phyloP scores from a whole-genome alignment of 2,888 invertebrate genomes.

The Steinernema hermaphroditum region DNA sequence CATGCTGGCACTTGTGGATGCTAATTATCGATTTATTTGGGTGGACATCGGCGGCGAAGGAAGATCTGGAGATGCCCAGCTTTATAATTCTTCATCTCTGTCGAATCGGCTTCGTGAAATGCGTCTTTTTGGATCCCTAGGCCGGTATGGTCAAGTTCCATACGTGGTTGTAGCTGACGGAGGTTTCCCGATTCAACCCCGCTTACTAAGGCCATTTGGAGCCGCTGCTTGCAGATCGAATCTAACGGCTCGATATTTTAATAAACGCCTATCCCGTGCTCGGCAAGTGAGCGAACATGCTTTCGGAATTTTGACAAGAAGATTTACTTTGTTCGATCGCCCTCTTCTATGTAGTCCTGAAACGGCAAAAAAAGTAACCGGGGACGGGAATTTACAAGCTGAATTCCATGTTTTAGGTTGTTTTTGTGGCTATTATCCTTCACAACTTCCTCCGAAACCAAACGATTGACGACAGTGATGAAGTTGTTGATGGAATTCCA shows the following conservation, averaged over 20 bases:
- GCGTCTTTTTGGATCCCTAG: not conserved
- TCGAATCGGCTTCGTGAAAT: not conserved
- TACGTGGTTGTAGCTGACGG: not conserved
- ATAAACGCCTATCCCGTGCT: not conserved
- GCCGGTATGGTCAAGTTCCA: not conserved
- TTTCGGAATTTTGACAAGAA: not conserved
- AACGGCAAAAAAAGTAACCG: not conserved
- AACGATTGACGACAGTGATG: not conserved
- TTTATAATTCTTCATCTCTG: not conserved
- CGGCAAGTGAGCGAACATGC: not conserved
- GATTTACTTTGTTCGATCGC: not conserved
- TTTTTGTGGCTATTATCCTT: not conserved
- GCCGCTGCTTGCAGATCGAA: not conserved
- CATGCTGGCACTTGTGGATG: constrained; percentile 32
- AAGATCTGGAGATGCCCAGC: not conserved
- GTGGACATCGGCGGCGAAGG: constrained; percentile 31
- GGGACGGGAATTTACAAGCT: not conserved
- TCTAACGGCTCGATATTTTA: not conserved
- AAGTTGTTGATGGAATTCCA: not conserved
- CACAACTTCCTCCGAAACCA: not conserved
- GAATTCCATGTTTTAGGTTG: not conserved
- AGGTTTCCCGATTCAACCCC: not conserved
- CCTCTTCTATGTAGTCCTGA: not conserved
- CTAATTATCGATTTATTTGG: constrained; percentile 9
- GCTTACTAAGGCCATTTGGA: not conserved